These are phyloP conservation scores for Ischnus inquisitorius DNA, from an alignment of 2,888 invertebrate genomes.

Conservation along the genomic window DNA sequence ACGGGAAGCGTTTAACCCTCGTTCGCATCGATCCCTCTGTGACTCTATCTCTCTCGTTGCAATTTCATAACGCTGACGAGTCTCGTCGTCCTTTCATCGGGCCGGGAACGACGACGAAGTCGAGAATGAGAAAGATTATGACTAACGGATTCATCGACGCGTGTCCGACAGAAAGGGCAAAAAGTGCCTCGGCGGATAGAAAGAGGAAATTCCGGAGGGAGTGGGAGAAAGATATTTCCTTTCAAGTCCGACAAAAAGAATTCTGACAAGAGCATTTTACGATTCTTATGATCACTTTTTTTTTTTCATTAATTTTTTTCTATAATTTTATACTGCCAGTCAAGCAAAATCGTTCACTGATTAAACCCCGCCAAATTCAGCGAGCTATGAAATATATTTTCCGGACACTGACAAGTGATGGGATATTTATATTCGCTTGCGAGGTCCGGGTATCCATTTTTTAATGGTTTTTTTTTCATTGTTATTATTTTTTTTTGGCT, in stretches of 20 bases:
- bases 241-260: constrained; percentile 4
- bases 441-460: constrained; percentile 26
- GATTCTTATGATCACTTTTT: neutral
- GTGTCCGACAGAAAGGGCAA: constrained; percentile 28
- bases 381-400: constrained; percentile 11
- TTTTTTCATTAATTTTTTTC: neutral
- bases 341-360: constrained; percentile 14
- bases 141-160: constrained; percentile 40
- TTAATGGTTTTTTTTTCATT: constrained; percentile 11
- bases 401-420: constrained; percentile 28
- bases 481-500: no score
- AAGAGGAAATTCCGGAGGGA: constrained; percentile 15
- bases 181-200: constrained; percentile 17
- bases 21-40: constrained; percentile 21
- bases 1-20: constrained; percentile 39
- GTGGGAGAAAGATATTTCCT: neutral
- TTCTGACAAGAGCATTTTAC: neutral
- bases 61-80: constrained; percentile 53
- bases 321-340: constrained; percentile 13
- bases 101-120: neutral
- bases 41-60: constrained; percentile 14
- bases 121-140: constrained; percentile 28
- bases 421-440: constrained; percentile 38
- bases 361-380: constrained; percentile 9
- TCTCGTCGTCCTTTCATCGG: constrained; percentile 27